Evolutionary conservation across 2,888 invertebrate genomes (phyloP), one percentile per base, ranked within the genome.

Genomic region (Dolomedes plantarius): DNA sequence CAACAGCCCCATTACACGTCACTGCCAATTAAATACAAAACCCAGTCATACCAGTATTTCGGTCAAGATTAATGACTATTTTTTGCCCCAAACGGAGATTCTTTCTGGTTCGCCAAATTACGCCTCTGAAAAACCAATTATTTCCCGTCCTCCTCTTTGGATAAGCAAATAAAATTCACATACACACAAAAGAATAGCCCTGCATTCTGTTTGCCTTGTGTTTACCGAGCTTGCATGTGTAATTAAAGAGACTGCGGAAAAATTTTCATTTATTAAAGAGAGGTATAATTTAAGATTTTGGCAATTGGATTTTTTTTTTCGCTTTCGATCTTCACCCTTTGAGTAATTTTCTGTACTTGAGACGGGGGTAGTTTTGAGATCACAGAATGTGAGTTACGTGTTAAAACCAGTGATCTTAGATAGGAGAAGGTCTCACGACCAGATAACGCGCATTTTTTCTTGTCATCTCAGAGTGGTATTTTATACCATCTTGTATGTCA

Each of bases 61-160:
- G 62, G 36, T 56, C 68, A 74, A 81, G 81, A 81, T 81, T 68
- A 81, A 81, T 81, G 81, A 68, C 9, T 36, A 56, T 56, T 77
- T 77, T 77, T 77, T 77, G 19, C 19, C 23, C 31, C 16, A 31
- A 41, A 19, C 74, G 31, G 46, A n/a, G n/a, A 65, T 79, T 72
- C 71, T 62, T 71, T 79, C 79, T 79, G 46, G 46, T 67, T 68
- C 68, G 56, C 41, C 67, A 80, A 80, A 80, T 80, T 73, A 68
- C 67, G 73, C 80, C 74, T 68, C 56, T 81, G 81, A 81, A 68
- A 81, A 81, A 81, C 81, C 81, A 81, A 81, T 81, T 81, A 81
- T 81, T 74, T 74, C 74, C 39, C 65, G 68, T 36, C 68, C 56
- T 68, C 65, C 74, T 32, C 50, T 62, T 68, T 31, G 74, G 68